Conservation (phyloP, 2,113 vertebrate species). For the Mus pahari region DNA sequence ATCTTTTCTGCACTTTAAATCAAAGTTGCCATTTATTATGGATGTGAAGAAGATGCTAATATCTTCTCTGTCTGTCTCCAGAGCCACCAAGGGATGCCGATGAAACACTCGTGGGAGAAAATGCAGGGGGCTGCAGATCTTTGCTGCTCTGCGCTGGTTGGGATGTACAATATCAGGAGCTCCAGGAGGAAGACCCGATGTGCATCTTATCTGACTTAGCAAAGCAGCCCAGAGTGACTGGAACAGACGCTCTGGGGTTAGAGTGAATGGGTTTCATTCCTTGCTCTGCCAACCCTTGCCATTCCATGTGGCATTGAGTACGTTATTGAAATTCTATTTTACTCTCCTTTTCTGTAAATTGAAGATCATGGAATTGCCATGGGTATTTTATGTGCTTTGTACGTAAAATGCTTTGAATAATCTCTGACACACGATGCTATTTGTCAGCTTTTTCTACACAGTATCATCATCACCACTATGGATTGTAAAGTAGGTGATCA, state of each 20-base stretch:
- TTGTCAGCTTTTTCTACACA: background rate
- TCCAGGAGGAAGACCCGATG: background rate
- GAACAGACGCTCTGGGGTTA: background rate
- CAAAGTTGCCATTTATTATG: background rate
- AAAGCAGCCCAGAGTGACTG: background rate
- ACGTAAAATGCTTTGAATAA: background rate
- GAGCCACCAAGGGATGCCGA: background rate
- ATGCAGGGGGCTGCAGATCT: background rate
- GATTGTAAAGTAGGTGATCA: background rate
- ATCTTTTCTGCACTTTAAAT: slow-evolving; percentile 25
- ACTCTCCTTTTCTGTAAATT: slow-evolving; percentile 9
- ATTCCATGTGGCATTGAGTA: background rate
- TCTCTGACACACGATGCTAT: background rate
- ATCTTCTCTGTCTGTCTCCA: background rate
- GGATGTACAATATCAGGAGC: background rate
- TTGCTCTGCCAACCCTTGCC: background rate
- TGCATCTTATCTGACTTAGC: background rate
- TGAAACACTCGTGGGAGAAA: background rate
- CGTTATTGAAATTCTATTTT: slow-evolving; percentile 8
- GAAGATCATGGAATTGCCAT: background rate
- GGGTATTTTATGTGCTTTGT: background rate
- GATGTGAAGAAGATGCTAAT: slow-evolving; percentile 13
- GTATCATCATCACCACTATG: background rate
- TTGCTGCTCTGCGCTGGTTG: background rate
- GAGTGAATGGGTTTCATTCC: background rate